Evolutionary conservation across 2,113 vertebrate genomes (phyloP).

Genomic region (Prunella fulvescens): DNA sequence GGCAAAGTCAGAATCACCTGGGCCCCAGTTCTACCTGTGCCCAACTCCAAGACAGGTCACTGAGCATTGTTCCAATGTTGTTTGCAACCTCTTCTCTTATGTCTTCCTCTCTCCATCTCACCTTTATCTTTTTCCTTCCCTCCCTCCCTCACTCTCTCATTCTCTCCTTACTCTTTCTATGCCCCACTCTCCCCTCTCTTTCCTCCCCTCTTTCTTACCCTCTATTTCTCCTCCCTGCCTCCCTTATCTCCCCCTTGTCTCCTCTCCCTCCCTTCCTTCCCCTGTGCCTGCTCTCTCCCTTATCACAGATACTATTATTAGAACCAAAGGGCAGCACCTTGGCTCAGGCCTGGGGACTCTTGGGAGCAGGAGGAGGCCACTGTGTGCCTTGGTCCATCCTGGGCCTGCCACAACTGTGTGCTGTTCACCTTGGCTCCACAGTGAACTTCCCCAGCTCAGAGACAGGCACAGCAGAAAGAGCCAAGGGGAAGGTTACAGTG

Average conservation of each 20-base stretch:
- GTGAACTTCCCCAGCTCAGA: slow-evolving; percentile 1
- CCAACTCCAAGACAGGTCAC: not conserved
- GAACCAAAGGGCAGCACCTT: not conserved
- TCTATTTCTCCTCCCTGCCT: accelerated
- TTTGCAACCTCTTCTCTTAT: not conserved
- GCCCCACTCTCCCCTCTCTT: not conserved
- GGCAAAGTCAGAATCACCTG: not conserved
- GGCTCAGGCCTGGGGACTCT: not conserved
- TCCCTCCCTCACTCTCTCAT: not conserved
- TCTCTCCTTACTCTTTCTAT: not conserved
- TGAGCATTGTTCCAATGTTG: not conserved
- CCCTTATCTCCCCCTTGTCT: not conserved
- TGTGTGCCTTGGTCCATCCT: not conserved
- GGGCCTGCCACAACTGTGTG: not conserved
- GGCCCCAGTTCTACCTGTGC: not conserved
- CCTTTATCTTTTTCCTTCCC: not conserved
- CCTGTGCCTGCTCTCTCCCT: not conserved
- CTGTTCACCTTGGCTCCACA: not conserved
- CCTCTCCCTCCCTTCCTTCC: not conserved
- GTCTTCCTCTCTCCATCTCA: not conserved
- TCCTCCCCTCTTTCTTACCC: not conserved
- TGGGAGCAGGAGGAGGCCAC: not conserved
- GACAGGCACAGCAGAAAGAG: not conserved
- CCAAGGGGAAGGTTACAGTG: not conserved
- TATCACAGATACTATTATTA: not conserved